phyloP scores from a whole-genome alignment of 2,113 vertebrate genomes.

The Phocoena phocoena region DNA sequence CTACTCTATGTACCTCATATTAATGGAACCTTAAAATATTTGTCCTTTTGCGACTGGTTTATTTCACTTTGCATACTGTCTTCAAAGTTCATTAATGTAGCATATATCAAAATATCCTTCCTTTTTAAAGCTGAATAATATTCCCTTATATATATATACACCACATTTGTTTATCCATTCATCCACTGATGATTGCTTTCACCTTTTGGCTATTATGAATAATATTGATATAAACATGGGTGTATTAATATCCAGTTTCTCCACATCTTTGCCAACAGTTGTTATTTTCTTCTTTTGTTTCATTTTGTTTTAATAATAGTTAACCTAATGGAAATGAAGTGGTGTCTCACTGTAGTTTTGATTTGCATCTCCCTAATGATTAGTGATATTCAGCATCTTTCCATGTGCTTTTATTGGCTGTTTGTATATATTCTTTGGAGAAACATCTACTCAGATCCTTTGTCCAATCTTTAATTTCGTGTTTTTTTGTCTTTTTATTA shows the following conservation, averaged over 20 bases:
- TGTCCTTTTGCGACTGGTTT: not conserved
- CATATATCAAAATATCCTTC: not conserved
- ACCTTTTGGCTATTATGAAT: too few relatives aligned
- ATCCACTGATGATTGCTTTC: too few relatives aligned
- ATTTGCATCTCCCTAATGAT: not conserved
- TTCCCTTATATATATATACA: too few relatives aligned
- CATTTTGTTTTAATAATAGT: not conserved
- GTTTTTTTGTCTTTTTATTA: not conserved
- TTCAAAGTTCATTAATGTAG: not conserved
- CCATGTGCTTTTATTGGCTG: not conserved
- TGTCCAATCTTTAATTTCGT: not conserved
- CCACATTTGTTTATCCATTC: too few relatives aligned
- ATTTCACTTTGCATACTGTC: not conserved
- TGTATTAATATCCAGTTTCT: too few relatives aligned
- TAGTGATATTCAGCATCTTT: not conserved
- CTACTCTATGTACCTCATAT: not conserved
- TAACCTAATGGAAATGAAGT: not conserved
- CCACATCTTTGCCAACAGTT: too few relatives aligned
- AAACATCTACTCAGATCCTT: conserved; percentile 1
- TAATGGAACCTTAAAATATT: not conserved
- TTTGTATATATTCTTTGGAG: not conserved
- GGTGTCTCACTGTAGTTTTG: not conserved
- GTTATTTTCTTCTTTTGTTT: not conserved
- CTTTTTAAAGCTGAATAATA: not conserved
- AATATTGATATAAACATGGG: too few relatives aligned